These are phyloP conservation scores for Phoxinus phoxinus DNA, from an alignment of 2,113 vertebrate genomes.

Conservation along the genomic window DNA sequence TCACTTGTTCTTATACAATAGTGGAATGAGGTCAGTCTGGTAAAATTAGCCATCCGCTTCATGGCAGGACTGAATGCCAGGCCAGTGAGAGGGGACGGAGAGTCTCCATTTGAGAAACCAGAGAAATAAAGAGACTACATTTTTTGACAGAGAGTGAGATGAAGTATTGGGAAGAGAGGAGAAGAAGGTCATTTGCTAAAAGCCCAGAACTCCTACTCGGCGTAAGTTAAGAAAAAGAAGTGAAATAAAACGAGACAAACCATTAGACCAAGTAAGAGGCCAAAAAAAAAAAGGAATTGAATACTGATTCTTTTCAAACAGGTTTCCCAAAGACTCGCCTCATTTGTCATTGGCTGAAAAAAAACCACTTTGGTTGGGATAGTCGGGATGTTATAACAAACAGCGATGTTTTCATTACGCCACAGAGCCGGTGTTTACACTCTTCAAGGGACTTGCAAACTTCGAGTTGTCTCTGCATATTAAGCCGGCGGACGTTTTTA, in stretches of 20 bases:
- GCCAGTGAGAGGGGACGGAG: slow-evolving; percentile 55
- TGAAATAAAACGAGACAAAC: background rate
- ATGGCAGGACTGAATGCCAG: slow-evolving; percentile 60
- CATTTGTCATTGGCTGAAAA: background rate
- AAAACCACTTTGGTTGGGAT: background rate
- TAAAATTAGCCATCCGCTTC: slow-evolving; percentile 65
- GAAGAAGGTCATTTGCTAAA: slow-evolving; percentile 3
- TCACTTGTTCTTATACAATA: slow-evolving; percentile 69
- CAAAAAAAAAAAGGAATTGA: background rate
- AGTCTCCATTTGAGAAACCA: slow-evolving; percentile 51
- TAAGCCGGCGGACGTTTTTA: background rate
- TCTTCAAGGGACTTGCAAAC: background rate
- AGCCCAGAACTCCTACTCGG: slow-evolving; percentile 15
- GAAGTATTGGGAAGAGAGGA: slow-evolving; percentile 2
- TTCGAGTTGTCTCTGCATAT: background rate
- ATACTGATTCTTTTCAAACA: slow-evolving; percentile 6
- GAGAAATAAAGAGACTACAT: slow-evolving; percentile 33
- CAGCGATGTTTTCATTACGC: background rate
- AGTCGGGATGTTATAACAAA: background rate
- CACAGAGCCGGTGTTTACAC: background rate
- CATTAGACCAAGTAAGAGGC: background rate
- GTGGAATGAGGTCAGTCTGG: slow-evolving; percentile 65
- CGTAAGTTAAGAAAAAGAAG: background rate
- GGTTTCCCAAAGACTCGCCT: background rate
- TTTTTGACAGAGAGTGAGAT: slow-evolving; percentile 31